Percentiles rank a stretch among this genome's conserved stretches.
Conservation (phyloP, 2,797 vertebrate species). For the Semaprochilodus insignis region DNA sequence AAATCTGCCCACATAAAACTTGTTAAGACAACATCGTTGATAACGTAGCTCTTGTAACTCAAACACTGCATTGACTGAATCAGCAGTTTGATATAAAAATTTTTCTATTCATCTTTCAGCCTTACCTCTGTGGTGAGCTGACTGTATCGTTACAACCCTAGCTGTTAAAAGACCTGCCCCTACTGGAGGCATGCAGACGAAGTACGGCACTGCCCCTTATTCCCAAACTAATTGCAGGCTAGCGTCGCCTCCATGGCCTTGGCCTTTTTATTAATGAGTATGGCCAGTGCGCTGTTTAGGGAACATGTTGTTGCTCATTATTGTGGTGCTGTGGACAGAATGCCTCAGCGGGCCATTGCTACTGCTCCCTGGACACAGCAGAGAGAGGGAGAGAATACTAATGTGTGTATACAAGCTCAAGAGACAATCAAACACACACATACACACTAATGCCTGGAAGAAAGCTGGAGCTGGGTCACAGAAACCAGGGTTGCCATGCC, state of each 20-base stretch:
- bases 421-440: slow-evolving; percentile 29
- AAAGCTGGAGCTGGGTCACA: slow-evolving; percentile 28
- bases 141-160: not conserved
- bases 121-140: not conserved
- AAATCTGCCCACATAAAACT: too few species aligned
- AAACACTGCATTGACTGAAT: too few species aligned
- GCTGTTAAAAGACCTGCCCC: not conserved
- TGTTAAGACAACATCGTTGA: too few species aligned
- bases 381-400: slow-evolving; percentile 57
- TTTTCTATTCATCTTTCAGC: too few species aligned
- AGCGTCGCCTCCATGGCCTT: slow-evolving; percentile 36
- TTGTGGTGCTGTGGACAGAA: slow-evolving; percentile 48
- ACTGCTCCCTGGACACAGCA: slow-evolving; percentile 57
- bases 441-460: slow-evolving; percentile 27
- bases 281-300: slow-evolving; percentile 54
- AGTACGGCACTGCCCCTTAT: slow-evolving; percentile 4
- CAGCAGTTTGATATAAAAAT: too few species aligned
- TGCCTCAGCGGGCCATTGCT: slow-evolving; percentile 56
- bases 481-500: slow-evolving; percentile 38
- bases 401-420: slow-evolving; percentile 19
- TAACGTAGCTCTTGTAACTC: too few species aligned
- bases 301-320: slow-evolving; percentile 66
- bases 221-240: slow-evolving; percentile 36
- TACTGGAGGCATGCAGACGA: not conserved
- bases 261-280: slow-evolving; percentile 55